These are phyloP conservation scores for Diglossa cyanea DNA, from an alignment of 2,797 vertebrate genomes.

Conservation along the genomic window DNA sequence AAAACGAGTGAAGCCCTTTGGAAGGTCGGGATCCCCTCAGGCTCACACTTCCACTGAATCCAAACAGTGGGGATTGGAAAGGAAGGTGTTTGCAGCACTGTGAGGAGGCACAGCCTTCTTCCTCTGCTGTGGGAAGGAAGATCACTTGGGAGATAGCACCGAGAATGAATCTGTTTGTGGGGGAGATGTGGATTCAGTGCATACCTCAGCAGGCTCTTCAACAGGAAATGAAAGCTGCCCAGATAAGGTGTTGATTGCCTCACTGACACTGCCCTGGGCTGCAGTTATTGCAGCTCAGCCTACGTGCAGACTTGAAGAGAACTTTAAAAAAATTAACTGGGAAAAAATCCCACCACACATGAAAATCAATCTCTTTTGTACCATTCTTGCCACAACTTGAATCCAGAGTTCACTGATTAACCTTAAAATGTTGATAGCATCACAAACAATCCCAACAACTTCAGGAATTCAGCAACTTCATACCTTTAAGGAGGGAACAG, in stretches of 20 bases:
- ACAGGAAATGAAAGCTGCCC: conserved; percentile 48
- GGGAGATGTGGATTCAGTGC: conserved; percentile 20
- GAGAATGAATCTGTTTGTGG: neutral
- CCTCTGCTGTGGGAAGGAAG: conserved; percentile 45
- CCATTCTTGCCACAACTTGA: conserved; percentile 40
- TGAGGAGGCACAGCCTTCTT: neutral
- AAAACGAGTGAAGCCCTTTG: neutral
- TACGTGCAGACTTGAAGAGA: conserved; percentile 42
- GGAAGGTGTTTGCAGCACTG: neutral
- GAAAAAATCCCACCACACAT: neutral
- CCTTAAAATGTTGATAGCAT: conserved; percentile 34
- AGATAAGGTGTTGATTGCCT: conserved; percentile 59
- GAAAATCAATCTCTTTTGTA: conserved; percentile 17
- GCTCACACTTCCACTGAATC: neutral
- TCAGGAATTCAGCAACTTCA: conserved; percentile 39
- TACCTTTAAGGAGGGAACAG: neutral
- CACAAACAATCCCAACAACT: conserved; percentile 32
- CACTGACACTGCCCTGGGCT: conserved; percentile 47
- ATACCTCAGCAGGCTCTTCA: conserved; percentile 51
- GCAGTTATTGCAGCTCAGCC: conserved; percentile 16
- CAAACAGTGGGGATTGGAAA: neutral
- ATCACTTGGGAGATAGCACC: conserved; percentile 14
- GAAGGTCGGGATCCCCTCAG: neutral
- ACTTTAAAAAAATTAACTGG: neutral
- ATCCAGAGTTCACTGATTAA: conserved; percentile 13